A percentile compares a stretch with the other conserved stretches of the same genome.
These are phyloP conservation scores for Lophura nycthemera DNA, from an alignment of 2,113 vertebrate genomes.

Conservation along the genomic window DNA sequence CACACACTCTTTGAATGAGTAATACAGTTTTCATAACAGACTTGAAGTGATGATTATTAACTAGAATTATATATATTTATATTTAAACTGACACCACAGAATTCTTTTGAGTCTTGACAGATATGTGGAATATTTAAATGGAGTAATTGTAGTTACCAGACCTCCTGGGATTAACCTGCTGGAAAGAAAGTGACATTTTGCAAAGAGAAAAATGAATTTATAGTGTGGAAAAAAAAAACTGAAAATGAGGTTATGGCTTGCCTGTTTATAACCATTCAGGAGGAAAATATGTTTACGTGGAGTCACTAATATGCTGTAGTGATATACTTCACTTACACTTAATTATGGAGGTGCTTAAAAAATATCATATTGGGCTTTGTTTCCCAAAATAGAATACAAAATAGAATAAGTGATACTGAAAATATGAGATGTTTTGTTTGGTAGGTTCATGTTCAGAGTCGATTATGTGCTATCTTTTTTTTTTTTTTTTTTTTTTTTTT, in stretches of 20 bases:
- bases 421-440: conserved; percentile 17
- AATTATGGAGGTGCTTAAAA: conserved; percentile 64
- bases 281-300: conserved; percentile 70
- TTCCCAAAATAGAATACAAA: conserved; percentile 57
- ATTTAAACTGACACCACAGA: conserved; percentile 85
- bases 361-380: conserved; percentile 14
- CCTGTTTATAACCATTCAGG: conserved; percentile 67
- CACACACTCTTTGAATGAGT: conserved; percentile 69
- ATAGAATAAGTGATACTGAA: conserved; percentile 8
- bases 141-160: conserved; percentile 81
- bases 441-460: neutral
- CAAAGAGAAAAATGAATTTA: conserved; percentile 76
- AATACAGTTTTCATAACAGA: conserved; percentile 79
- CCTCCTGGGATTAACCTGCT: conserved; percentile 81
- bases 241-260: conserved; percentile 71
- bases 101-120: conserved; percentile 84
- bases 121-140: conserved; percentile 82
- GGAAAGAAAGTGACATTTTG: conserved; percentile 79
- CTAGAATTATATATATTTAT: conserved; percentile 85
- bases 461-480: neutral
- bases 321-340: conserved; percentile 48
- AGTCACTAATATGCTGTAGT: conserved; percentile 60
- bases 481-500: neutral
- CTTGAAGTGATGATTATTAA: conserved; percentile 80
- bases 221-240: conserved; percentile 44